A percentile compares a stretch with the other conserved stretches of the same genome.
Evolutionary conservation across 1,140 invertebrate species (phyloP).

Genomic region (Prorops nasuta): DNA sequence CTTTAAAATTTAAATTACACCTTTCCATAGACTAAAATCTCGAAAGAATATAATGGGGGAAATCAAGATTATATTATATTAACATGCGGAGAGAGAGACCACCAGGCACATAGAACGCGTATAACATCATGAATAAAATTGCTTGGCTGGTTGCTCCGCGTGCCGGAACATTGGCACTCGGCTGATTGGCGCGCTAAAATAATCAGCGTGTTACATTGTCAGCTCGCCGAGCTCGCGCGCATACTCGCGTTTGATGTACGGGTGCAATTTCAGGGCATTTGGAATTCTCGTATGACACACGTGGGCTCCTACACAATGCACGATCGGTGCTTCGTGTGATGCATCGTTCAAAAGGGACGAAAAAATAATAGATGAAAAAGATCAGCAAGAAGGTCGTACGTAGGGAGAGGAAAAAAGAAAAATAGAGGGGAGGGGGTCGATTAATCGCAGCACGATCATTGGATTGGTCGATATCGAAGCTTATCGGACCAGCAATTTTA

Average conservation of each 20-base stretch:
- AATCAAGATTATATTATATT: no score
- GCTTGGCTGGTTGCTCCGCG: conserved; percentile 8
- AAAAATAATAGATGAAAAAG: no score
- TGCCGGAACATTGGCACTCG: conserved; percentile 21
- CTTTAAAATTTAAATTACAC: no score
- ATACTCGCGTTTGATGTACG: conserved; percentile 26
- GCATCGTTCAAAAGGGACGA: conserved; percentile 11
- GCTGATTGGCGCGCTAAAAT: conserved; percentile 21
- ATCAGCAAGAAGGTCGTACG: no score
- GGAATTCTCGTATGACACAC: conserved; percentile 24
- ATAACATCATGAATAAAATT: neutral
- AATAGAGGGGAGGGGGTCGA: neutral
- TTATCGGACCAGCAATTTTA: neutral
- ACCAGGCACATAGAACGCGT: neutral
- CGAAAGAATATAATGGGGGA: no score
- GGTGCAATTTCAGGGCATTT: conserved; percentile 24
- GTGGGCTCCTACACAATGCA: no score
- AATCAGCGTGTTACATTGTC: conserved; percentile 31
- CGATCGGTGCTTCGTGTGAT: conserved; percentile 19
- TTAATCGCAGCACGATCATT: neutral
- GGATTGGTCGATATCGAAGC: neutral
- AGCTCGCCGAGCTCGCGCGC: conserved; percentile 14
- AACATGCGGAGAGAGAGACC: no score
- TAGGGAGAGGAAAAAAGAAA: neutral
- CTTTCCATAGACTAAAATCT: no score